Base-by-base conservation (phyloP, 2,113 vertebrate genomes). In the Grus americana region DNA sequence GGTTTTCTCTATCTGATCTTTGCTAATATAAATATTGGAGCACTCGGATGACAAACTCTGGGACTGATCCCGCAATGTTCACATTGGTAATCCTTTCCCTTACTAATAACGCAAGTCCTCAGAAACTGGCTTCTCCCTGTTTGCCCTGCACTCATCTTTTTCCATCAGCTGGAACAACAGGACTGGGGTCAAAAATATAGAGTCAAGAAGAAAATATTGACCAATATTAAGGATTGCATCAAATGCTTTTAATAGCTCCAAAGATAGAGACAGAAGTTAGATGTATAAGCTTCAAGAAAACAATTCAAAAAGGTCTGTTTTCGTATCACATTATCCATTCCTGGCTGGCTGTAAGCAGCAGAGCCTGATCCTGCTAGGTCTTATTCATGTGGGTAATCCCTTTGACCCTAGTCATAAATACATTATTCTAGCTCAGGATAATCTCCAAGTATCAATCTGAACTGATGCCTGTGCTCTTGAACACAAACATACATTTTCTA, bases 381-480 rank as follows among this genome's bases (percentile, higher is more conserved):
- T 92, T 85, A 92, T 91, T 95, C 95, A 83, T 88, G 42, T 91
- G 70, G 52, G 93, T 97, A 96, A 94, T 96, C 94, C 93, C 68
- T 94, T 95, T 97, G 95, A 90, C 73, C 95, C 87, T 79, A 90
- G 93, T 67, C 93, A 96, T 88, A 92, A 96, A 94, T 79, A 80
- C 80, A 95, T 95, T 96, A 94, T 93, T 98, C 95, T 90, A 95
- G 67, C 91, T 96, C 94, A 97, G 74, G 86, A 63, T 96, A 96
- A 81, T 95, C 96, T 96, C 85, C 71, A 80, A 94, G 75, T 82
- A 97, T 94, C 93, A 95, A 90, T 87, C 84, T 94, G 81, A 97
- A 94, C 88, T 30, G 72, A 88, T 85, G 73, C n/a, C 83, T 90
- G 27, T 44, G 42, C 79, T 93, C 82, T 80, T 95, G 83, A 95